phyloP scores from a whole-genome alignment of 2,113 vertebrate species.

The Ahaetulla prasina region DNA sequence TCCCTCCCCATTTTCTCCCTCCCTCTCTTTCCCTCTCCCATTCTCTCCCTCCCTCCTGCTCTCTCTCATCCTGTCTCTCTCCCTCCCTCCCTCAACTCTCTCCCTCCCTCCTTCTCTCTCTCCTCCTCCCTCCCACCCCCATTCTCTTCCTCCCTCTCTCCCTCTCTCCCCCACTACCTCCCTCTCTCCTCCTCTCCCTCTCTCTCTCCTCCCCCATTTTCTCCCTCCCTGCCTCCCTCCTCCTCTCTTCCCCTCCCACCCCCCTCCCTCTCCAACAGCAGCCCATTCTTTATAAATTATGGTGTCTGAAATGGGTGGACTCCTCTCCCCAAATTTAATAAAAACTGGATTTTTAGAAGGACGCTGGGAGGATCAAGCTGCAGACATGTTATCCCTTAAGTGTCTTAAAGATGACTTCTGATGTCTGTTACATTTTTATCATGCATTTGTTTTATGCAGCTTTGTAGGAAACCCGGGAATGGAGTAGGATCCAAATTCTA shows the following conservation, averaged over 20 bases:
- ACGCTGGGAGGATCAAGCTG: background rate
- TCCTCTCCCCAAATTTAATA: background rate
- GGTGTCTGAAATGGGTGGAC: background rate
- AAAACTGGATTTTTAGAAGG: background rate
- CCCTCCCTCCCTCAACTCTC: rapidly evolving
- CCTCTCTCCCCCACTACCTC: too few species aligned
- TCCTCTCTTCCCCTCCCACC: too few species aligned
- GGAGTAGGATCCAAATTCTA: background rate
- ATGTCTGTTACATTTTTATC: background rate
- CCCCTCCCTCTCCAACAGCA: too few species aligned
- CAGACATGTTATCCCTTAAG: background rate
- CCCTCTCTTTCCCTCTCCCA: too few species aligned
- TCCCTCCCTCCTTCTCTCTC: rapidly evolving
- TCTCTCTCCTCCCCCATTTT: too few species aligned
- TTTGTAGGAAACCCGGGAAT: background rate
- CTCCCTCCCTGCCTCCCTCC: too few species aligned
- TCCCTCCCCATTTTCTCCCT: too few species aligned
- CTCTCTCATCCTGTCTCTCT: too few species aligned
- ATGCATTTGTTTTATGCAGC: background rate
- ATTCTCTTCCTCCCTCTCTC: too few species aligned
- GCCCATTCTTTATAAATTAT: background rate
- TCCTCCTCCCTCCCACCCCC: too few species aligned
- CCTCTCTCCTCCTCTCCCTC: rapidly evolving
- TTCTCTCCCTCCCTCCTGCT: rapidly evolving
- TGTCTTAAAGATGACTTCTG: background rate